These are phyloP conservation scores for Platygyra sinensis DNA, from an alignment of 64 coral and sea anemone genomes.

Conservation along the genomic window DNA sequence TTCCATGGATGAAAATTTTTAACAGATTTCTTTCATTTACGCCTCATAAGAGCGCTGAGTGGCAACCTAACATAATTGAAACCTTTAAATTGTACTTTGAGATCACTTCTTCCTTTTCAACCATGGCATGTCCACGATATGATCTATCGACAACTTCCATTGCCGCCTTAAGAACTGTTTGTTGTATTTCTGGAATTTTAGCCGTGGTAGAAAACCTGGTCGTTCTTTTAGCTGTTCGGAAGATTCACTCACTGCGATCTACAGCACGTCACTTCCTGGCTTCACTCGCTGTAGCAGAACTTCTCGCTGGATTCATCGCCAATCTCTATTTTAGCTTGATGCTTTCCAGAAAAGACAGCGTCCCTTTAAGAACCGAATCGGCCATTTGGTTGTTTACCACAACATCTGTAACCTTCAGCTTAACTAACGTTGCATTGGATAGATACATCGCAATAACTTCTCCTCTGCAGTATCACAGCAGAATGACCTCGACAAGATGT, in stretches of 20 bases:
- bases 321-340: neutral
- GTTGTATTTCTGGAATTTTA: constrained; percentile 1
- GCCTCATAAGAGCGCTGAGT: neutral
- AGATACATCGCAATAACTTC: constrained; percentile 7
- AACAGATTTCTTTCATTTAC: neutral
- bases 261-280: constrained; percentile 1
- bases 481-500: neutral
- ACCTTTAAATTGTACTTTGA: neutral
- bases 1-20: too few species aligned
- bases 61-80: neutral
- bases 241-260: neutral
- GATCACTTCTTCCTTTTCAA: neutral
- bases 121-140: neutral
- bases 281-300: neutral
- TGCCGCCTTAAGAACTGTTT: neutral
- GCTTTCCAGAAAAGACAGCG: too few species aligned
- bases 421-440: neutral
- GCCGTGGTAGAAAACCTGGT: neutral
- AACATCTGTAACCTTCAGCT: neutral
- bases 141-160: neutral
- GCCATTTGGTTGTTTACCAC: neutral
- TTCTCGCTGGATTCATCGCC: neutral
- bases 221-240: neutral
- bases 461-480: neutral
- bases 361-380: neutral